Conservation (phyloP, 2,888 invertebrate genomes). For the Dynastes grantii region DNA sequence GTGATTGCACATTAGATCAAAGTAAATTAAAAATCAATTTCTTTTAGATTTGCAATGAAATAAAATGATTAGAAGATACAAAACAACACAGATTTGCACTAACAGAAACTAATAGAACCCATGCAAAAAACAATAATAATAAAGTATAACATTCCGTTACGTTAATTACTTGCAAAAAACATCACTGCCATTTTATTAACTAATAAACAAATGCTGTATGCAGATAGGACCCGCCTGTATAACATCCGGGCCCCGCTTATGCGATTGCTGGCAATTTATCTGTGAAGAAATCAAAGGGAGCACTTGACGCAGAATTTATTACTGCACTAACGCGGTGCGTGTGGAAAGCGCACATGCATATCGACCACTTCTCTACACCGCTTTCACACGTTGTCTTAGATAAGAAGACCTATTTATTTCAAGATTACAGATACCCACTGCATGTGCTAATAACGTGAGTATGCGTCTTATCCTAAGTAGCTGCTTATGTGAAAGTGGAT, state of each 20-base stretch:
- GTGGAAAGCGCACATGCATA: neutral
- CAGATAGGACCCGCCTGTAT: neutral
- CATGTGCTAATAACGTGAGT: neutral
- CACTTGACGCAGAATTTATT: slow-evolving; percentile 13
- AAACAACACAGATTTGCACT: too few species aligned
- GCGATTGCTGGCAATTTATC: neutral
- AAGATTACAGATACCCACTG: neutral
- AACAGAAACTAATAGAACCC: too few species aligned
- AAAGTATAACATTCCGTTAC: too few species aligned
- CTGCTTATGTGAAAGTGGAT: neutral
- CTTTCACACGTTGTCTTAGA: slow-evolving; percentile 38
- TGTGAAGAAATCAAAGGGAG: neutral
- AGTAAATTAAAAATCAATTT: too few species aligned
- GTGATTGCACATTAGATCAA: too few species aligned
- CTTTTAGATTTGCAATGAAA: too few species aligned
- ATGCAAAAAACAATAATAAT: too few species aligned
- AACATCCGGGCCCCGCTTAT: neutral
- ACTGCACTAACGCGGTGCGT: neutral
- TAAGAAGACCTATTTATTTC: slow-evolving; percentile 13
- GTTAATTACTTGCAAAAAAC: too few species aligned
- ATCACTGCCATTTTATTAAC: too few species aligned
- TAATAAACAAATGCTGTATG: too few species aligned
- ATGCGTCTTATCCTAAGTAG: slow-evolving; percentile 5
- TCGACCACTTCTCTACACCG: slow-evolving; percentile 6
- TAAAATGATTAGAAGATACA: too few species aligned